These are phyloP conservation scores for Sebastes paucispinis DNA, from an alignment of 2,797 vertebrate genomes.

Conservation along the genomic window DNA sequence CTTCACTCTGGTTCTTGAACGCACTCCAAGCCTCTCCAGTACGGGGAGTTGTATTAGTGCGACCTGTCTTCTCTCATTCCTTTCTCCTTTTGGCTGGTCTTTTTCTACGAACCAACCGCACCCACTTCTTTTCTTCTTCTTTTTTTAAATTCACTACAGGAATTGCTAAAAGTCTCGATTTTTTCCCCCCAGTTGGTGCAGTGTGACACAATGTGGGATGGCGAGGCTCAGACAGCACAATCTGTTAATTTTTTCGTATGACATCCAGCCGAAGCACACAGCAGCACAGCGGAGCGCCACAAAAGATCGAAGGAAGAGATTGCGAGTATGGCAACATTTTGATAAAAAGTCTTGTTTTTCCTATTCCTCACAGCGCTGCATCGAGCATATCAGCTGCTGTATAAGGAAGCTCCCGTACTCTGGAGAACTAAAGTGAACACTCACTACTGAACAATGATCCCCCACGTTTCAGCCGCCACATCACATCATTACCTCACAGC, in stretches of 20 bases:
- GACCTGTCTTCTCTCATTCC: constrained; percentile 5
- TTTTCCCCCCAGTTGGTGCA: not conserved
- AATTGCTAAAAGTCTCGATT: constrained; percentile 4
- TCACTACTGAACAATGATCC: constrained; percentile 11
- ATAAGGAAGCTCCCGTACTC: not conserved
- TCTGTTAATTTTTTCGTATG: constrained; percentile 36
- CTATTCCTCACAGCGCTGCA: constrained; percentile 8
- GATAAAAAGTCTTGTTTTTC: constrained; percentile 16
- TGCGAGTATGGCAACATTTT: not conserved
- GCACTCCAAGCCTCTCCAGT: constrained; percentile 6
- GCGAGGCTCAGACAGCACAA: constrained; percentile 22
- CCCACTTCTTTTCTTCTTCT: not conserved
- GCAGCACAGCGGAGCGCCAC: not conserved
- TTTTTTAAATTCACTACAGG: not conserved
- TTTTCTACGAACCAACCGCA: not conserved
- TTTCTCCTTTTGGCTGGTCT: not conserved
- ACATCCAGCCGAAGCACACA: constrained; percentile 16
- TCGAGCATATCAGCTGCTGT: constrained; percentile 9
- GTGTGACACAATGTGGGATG: constrained; percentile 18
- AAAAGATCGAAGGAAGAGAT: constrained; percentile 27
- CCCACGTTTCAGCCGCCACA: not conserved
- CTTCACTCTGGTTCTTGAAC: constrained; percentile 7
- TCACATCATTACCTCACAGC: constrained; percentile 31
- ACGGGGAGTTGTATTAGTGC: not conserved
- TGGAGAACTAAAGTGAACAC: constrained; percentile 24